Percentiles rank a stretch among this genome's conserved stretches.
Evolutionary conservation across 2,888 invertebrate genomes (phyloP).

Genomic region (Oscheius sp.): DNA sequence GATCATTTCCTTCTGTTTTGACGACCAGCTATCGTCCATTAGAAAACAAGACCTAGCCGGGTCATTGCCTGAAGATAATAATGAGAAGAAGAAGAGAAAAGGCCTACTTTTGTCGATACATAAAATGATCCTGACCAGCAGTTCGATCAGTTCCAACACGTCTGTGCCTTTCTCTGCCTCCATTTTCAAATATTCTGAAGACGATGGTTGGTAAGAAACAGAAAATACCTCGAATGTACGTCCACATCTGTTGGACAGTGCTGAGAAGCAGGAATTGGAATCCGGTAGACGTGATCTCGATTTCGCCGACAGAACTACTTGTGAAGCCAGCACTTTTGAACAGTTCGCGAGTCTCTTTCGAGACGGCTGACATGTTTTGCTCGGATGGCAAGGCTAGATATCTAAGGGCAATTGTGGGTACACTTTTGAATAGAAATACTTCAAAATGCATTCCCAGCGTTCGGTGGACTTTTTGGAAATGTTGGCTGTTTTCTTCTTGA

Average conservation of each 20-base stretch:
- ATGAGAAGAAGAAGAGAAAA: neutral
- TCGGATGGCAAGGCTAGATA: slow-evolving; percentile 70
- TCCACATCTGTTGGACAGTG: slow-evolving; percentile 93
- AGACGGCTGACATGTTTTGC: slow-evolving; percentile 68
- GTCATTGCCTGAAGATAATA: slow-evolving; percentile 43
- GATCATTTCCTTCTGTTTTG: slow-evolving; percentile 80
- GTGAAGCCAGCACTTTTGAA: slow-evolving; percentile 92
- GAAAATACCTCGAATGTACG: slow-evolving; percentile 84
- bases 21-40: slow-evolving; percentile 58
- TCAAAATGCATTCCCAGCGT: slow-evolving; percentile 76
- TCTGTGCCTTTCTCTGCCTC: slow-evolving; percentile 44
- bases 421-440: slow-evolving; percentile 34
- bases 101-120: slow-evolving; percentile 48
- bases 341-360: slow-evolving; percentile 88
- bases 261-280: slow-evolving; percentile 96
- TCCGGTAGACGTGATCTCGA: slow-evolving; percentile 79
- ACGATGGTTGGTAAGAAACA: neutral
- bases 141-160: slow-evolving; percentile 51
- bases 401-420: slow-evolving; percentile 39
- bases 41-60: slow-evolving; percentile 44
- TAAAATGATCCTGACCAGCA: slow-evolving; percentile 53
- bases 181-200: slow-evolving; percentile 55
- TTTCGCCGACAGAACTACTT: slow-evolving; percentile 77
- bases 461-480: slow-evolving; percentile 75
- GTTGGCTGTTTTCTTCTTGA: slow-evolving; percentile 57